phyloP scores from a whole-genome alignment of 2,797 vertebrate genomes.

The Otolemur crassicaudatus region DNA sequence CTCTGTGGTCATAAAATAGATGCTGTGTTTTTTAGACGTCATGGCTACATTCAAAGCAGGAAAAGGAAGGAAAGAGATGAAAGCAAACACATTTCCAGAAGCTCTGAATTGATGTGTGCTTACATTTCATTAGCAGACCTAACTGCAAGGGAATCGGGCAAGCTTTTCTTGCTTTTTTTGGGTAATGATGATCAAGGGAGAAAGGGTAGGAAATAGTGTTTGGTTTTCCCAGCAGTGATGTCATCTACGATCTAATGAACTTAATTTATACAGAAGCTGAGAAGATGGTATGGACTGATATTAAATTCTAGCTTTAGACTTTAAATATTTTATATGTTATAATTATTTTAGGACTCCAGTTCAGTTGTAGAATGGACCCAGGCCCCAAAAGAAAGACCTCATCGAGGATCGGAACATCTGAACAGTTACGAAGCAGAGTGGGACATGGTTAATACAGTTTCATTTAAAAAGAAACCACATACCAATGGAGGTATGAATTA shows the following conservation, averaged over 20 bases:
- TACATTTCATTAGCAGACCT: neutral
- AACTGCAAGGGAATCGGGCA: neutral
- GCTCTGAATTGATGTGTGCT: neutral
- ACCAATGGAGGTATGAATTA: conserved; percentile 91
- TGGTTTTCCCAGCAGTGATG: neutral
- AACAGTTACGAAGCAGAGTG: conserved; percentile 97
- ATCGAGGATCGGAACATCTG: conserved; percentile 89
- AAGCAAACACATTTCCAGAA: conserved; percentile 30
- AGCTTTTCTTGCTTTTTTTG: neutral
- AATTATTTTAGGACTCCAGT: conserved; percentile 93
- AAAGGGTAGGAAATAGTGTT: neutral
- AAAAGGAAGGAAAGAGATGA: neutral
- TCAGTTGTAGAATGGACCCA: conserved; percentile 97
- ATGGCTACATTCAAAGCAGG: neutral
- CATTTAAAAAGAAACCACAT: conserved; percentile 94
- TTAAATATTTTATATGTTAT: conserved; percentile 53
- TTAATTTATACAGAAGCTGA: conserved; percentile 21
- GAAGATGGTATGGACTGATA: neutral
- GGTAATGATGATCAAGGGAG: neutral
- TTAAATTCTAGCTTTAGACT: conserved; percentile 20
- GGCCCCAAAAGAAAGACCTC: conserved; percentile 88
- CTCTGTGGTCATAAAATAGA: neutral
- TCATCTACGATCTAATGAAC: neutral
- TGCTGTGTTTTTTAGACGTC: conserved; percentile 13
- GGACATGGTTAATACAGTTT: conserved; percentile 97